Conservation (phyloP, 2,113 vertebrate species). For the Manacus vitellinus region DNA sequence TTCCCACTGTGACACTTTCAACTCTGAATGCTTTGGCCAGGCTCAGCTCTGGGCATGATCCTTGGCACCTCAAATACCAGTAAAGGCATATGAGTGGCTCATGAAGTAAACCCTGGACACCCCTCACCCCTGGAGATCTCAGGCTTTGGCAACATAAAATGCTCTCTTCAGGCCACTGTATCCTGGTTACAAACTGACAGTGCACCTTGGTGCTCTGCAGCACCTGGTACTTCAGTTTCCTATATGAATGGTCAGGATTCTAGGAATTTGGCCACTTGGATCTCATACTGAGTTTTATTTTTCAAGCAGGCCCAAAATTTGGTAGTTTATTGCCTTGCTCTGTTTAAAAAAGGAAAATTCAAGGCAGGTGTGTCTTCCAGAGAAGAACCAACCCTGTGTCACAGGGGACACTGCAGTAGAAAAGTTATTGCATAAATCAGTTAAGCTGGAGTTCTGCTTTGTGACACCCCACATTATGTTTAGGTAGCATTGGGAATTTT, state of each 20-base stretch:
- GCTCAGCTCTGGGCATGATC: background rate
- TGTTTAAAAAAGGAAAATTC: background rate
- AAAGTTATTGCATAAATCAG: background rate
- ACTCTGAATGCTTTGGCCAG: background rate
- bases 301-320: background rate
- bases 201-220: background rate
- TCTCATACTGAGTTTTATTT: background rate
- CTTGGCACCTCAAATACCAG: background rate
- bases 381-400: background rate
- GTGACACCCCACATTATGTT: accelerated
- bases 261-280: background rate
- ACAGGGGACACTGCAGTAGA: background rate
- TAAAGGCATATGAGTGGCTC: accelerated
- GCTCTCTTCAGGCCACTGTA: background rate
- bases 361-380: background rate
- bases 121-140: background rate
- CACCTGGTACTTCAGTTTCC: background rate
- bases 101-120: background rate
- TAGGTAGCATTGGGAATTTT: background rate
- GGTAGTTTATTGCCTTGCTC: background rate
- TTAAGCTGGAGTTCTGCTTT: background rate
- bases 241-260: background rate
- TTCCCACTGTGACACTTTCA: background rate
- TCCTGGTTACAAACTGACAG: background rate
- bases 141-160: background rate